Evolutionary conservation across 2,888 invertebrate species (phyloP), one percentile per base, ranked within the genome.

Genomic region (Spodoptera picta): DNA sequence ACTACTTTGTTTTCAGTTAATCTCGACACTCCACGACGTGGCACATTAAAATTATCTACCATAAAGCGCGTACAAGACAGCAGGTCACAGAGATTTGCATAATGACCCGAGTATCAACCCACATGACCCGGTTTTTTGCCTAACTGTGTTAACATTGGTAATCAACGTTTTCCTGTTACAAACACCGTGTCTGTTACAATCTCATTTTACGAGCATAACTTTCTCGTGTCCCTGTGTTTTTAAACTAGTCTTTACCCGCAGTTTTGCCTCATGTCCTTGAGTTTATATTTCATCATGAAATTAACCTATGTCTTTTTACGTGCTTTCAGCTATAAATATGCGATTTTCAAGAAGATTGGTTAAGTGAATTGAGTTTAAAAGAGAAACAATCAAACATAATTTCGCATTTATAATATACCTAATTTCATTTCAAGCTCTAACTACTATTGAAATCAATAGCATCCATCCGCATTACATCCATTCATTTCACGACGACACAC

Each of bases 51-150:
- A 65, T 72, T 72, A n/a, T n/a, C n/a, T n/a, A 79, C 78, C 81
- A 84, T 84, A 83, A 85, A 80, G 81, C 77, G 80, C 68, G 76
- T 77, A 79, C 65, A 77, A 75, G 78, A 82, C 77, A 79, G 70
- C 83, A 84, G 87, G 86, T 86, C 84, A 83, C 81, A 80, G 58
- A 83, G 82, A 91, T 92, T 92, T 90, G 87, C 92, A 92, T 92
- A 92, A 91, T 87, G 86, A 87, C 88, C 86, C 85, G 76, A 83
- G 83, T 87, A 86, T 88, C 85, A 87, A 85, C 86, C 85, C 85
- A 85, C 83, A 85, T 88, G 87, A 85, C 91, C 90, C 84, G 84
- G 85, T 86, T 91, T 90, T 79, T 87, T 87, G 77, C 75, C 80
- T 83, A 83, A 79, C 71, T 56, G 60, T 66, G 69, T 80, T 80